Evolutionary conservation across 2,888 invertebrate species (phyloP).

Genomic region (Troides aeacus): DNA sequence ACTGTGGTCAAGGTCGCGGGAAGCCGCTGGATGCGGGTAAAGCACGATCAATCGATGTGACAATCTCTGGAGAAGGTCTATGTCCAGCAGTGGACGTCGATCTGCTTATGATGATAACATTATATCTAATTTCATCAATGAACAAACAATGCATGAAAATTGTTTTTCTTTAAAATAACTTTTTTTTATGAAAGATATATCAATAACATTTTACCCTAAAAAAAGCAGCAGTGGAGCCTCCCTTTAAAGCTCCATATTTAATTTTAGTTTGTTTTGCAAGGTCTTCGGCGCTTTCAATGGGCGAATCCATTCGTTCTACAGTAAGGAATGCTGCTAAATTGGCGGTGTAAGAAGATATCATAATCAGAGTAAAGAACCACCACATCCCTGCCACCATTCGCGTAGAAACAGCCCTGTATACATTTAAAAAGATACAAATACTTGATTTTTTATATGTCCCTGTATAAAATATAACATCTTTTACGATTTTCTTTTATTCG

Average conservation of each 20-base stretch:
- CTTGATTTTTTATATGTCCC: too few relatives aligned
- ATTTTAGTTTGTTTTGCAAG: slow-evolving; percentile 97
- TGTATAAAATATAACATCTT: too few relatives aligned
- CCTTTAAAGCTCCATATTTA: slow-evolving; percentile 95
- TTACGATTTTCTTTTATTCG: too few relatives aligned
- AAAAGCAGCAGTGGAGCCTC: slow-evolving; percentile 96
- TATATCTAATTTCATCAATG: background rate
- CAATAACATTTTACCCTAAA: slow-evolving; percentile 86
- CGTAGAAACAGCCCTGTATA: slow-evolving; percentile 89
- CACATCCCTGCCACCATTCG: slow-evolving; percentile 95
- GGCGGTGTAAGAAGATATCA: slow-evolving; percentile 98
- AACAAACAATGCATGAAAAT: background rate
- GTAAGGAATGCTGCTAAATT: slow-evolving; percentile 97
- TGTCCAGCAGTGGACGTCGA: too few relatives aligned
- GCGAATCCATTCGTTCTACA: slow-evolving; percentile 94
- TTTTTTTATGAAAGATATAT: background rate
- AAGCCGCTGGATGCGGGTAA: too few relatives aligned
- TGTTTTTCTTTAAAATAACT: background rate
- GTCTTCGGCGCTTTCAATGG: slow-evolving; percentile 97
- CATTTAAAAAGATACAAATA: background rate
- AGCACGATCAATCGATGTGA: too few relatives aligned
- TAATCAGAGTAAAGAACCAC: slow-evolving; percentile 97
- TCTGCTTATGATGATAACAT: background rate
- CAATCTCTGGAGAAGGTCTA: too few relatives aligned
- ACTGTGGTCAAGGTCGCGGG: too few relatives aligned